phyloP scores from a whole-genome alignment of 1,140 invertebrate species.

The Lepeophtheirus salmonis region DNA sequence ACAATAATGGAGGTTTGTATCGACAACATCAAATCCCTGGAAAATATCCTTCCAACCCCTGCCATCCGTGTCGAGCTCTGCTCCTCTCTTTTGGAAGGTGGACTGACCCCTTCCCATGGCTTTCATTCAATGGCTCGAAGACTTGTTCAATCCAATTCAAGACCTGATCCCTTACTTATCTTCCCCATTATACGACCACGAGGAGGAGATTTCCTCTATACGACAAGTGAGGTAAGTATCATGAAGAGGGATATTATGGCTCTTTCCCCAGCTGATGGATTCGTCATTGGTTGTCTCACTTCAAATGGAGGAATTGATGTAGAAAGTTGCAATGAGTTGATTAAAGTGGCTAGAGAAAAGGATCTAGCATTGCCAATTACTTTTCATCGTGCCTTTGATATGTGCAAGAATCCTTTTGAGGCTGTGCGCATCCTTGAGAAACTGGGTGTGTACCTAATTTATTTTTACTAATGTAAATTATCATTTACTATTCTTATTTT shows the following conservation, averaged over 20 bases:
- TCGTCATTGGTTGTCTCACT: background rate
- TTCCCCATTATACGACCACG: background rate
- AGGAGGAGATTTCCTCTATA: background rate
- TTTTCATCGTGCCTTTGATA: constrained; percentile 1
- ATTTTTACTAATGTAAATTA: too few species aligned
- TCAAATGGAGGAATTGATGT: background rate
- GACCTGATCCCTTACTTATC: background rate
- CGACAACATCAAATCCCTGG: background rate
- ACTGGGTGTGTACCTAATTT: too few species aligned
- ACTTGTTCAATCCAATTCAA: background rate
- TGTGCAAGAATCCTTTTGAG: background rate
- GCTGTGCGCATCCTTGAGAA: too few species aligned
- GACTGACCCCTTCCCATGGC: background rate
- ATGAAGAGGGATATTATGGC: background rate
- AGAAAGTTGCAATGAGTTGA: background rate
- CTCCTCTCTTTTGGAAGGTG: background rate
- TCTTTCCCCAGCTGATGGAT: background rate
- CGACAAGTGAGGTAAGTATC: background rate
- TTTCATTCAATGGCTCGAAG: too few species aligned
- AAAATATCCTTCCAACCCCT: background rate
- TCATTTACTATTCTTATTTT: too few species aligned
- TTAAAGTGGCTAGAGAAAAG: background rate
- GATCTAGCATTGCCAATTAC: too few species aligned
- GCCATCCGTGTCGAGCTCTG: background rate
- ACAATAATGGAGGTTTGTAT: constrained; percentile 1